Evolutionary conservation across 2,888 invertebrate species (phyloP).

Genomic region (Hemistola chrysoprasaria): DNA sequence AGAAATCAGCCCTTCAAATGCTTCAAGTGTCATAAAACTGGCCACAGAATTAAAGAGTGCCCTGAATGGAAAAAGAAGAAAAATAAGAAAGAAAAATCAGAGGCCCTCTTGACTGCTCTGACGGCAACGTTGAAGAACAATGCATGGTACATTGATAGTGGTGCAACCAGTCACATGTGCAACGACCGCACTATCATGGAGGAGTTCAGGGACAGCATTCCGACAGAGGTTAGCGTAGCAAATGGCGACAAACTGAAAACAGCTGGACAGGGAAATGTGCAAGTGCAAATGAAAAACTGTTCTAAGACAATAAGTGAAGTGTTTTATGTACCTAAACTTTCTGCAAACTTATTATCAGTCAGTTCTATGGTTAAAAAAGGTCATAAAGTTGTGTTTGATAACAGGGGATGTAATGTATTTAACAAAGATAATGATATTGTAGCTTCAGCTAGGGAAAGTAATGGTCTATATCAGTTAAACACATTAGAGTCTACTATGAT

Average conservation of each 20-base stretch:
- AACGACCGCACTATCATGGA: not conserved
- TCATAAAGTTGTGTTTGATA: slow-evolving; percentile 7
- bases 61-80: too few species aligned
- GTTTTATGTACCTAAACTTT: slow-evolving; percentile 17
- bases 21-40: slow-evolving; percentile 6
- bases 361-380: slow-evolving; percentile 8
- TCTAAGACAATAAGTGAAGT: slow-evolving; percentile 14
- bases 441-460: not conserved
- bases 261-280: slow-evolving; percentile 6
- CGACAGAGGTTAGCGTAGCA: slow-evolving; percentile 4
- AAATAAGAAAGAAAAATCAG: slow-evolving; percentile 1
- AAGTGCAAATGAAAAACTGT: slow-evolving; percentile 4
- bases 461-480: slow-evolving; percentile 11
- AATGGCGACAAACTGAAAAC: slow-evolving; percentile 6
- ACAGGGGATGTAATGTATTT: slow-evolving; percentile 1
- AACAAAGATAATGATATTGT: not conserved
- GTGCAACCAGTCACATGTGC: slow-evolving; percentile 12
- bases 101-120: slow-evolving; percentile 2
- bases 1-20: too few species aligned
- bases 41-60: too few species aligned
- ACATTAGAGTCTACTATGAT: not conserved
- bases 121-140: not conserved
- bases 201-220: not conserved
- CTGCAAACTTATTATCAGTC: slow-evolving; percentile 18
- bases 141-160: slow-evolving; percentile 11